These are phyloP conservation scores for Notothenia coriiceps DNA, from an alignment of 2,113 vertebrate genomes.

Conservation along the genomic window DNA sequence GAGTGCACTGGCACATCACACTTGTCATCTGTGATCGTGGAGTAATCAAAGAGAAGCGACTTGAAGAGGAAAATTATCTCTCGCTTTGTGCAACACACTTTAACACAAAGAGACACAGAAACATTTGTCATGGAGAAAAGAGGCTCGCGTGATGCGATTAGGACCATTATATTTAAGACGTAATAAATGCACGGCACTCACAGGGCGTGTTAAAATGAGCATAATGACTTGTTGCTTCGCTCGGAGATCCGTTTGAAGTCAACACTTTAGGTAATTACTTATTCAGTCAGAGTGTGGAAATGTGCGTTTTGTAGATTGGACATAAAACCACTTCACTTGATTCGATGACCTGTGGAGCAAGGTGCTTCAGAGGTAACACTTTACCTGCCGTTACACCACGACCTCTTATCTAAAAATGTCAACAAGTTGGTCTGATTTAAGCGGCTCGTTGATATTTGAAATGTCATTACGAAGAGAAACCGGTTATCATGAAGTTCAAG, in stretches of 20 bases:
- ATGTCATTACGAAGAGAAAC: background rate
- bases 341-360: background rate
- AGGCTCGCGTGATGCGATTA: constrained; percentile 8
- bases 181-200: background rate
- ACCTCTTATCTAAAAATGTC: background rate
- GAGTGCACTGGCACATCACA: constrained; percentile 12
- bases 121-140: constrained; percentile 33
- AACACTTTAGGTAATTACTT: constrained; percentile 32
- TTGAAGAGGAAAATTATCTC: constrained; percentile 28
- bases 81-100: constrained; percentile 24
- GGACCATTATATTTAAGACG: constrained; percentile 3
- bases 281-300: background rate
- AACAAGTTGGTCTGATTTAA: background rate
- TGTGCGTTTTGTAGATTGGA: background rate
- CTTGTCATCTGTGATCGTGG: constrained; percentile 27
- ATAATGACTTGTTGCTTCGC: background rate
- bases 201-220: background rate
- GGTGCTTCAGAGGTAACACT: background rate
- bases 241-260: constrained; percentile 3
- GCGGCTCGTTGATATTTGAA: background rate
- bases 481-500: background rate
- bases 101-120: constrained; percentile 13
- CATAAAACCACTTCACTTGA: background rate
- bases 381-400: background rate
- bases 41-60: constrained; percentile 43